Base-by-base conservation (phyloP, 1,140 invertebrate species). In the Mactra quadrangularis region DNA sequence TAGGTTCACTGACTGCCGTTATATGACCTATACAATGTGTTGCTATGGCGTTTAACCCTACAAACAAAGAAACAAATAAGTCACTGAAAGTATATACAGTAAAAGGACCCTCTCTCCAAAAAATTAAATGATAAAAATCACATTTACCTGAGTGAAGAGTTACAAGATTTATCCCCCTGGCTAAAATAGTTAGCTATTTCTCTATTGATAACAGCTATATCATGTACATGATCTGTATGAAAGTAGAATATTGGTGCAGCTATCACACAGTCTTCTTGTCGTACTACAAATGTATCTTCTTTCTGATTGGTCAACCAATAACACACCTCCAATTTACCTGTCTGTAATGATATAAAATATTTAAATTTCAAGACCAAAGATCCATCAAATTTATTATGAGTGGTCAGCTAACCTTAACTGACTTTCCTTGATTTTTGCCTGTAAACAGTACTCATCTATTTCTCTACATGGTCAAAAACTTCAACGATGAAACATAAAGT, bases 171-270 rank as follows among this genome's bases (percentile, higher is more conserved):
- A 75, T 90, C 79, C 55, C 84, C 86, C 9, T 79, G 55, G 57
- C 87, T 87, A 72, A 92, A 92, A 45, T 81, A 87, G n/a, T 71
- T 85, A 6, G 90, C 90, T 3, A 92, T 78, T 53, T 91, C 90
- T 55, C 78, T 85, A 76, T 90, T 89, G 64, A 92, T 89, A 6
- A 90, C 90, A 4, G 50, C 22, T 53, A 81, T 78, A 17, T 76
- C 85, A 9, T 71, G 71, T 25, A 88, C 59, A 55, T 86, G 52
- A 60, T 90, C 86, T 55, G 87, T 78, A 35, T 90, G 87, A 38
- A 91, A 87, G 70, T 82, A 89, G 57, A 92, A 90, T 25, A 78
- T 55, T 1, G 85, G 83, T 13, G 84, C 79, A 17, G 83, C 71
- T 17, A 85, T 59, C 15, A 87, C 62, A 83, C 89, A 91, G 27